Conservation (phyloP, 2,888 invertebrate species). For the Cephus pygmeus region DNA sequence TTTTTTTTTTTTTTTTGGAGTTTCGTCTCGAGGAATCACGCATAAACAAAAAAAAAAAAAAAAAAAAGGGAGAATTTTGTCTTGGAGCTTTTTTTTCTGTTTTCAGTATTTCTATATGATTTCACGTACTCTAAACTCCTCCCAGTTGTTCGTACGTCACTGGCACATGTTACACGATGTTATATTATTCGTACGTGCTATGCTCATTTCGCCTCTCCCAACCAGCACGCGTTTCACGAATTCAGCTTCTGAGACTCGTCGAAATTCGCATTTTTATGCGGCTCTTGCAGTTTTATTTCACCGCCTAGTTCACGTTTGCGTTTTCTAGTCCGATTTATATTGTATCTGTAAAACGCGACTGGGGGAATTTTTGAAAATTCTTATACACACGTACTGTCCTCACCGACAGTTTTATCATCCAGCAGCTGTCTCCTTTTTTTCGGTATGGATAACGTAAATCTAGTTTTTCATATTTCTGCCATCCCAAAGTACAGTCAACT, state of each 20-base stretch:
- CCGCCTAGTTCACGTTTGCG: background rate
- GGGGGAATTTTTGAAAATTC: background rate
- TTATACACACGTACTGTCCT: background rate
- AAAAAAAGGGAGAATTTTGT: too few relatives aligned
- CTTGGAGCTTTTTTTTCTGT: background rate
- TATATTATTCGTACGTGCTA: slow-evolving; percentile 39
- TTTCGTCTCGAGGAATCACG: too few relatives aligned
- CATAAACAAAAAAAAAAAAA: too few relatives aligned
- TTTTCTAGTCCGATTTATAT: background rate
- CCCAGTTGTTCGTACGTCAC: slow-evolving; percentile 22
- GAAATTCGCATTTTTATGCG: background rate
- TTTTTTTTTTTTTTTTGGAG: too few relatives aligned
- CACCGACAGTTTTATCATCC: background rate
- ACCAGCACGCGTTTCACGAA: background rate
- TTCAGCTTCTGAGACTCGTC: background rate
- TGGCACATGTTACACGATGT: slow-evolving; percentile 39
- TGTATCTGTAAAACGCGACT: background rate
- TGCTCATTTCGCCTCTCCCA: slow-evolving; percentile 16
- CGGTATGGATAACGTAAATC: background rate
- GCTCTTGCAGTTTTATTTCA: background rate
- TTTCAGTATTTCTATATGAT: background rate
- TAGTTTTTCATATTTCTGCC: background rate
- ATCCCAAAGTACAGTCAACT: too few relatives aligned
- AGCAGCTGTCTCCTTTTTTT: background rate
- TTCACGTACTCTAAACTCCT: background rate